A percentile compares a stretch with the other conserved stretches of the same genome.
Conservation (phyloP, 2,888 invertebrate species). For the Agrochola macilenta region DNA sequence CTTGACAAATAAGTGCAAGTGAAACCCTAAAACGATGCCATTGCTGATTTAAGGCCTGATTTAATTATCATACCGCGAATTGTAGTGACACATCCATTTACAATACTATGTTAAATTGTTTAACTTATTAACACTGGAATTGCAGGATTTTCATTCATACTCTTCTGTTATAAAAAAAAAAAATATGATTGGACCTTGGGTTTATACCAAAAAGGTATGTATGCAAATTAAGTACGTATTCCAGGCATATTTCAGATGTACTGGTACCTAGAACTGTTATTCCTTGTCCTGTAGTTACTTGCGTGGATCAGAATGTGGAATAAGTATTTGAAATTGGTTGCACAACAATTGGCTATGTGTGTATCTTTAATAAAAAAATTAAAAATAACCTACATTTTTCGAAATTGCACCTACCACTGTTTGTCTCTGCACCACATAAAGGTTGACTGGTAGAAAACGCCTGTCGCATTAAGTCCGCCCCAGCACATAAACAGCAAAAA, state of each 20-base stretch:
- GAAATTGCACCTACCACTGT: too few species aligned
- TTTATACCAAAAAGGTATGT: too few species aligned
- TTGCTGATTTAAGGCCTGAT: slow-evolving; percentile 29
- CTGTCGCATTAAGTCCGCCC: too few species aligned
- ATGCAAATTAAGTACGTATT: not conserved
- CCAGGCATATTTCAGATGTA: not conserved
- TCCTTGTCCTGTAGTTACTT: not conserved
- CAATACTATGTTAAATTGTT: slow-evolving; percentile 38
- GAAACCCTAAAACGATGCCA: slow-evolving; percentile 23
- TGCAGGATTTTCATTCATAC: slow-evolving; percentile 31
- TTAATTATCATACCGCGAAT: slow-evolving; percentile 40
- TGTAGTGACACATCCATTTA: slow-evolving; percentile 41
- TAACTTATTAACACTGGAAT: slow-evolving; percentile 21
- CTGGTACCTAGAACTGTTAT: not conserved
- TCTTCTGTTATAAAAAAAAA: too few species aligned
- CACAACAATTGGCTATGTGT: not conserved
- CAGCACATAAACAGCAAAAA: too few species aligned
- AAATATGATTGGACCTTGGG: too few species aligned
- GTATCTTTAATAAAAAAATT: too few species aligned
- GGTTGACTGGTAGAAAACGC: too few species aligned
- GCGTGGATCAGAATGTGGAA: not conserved
- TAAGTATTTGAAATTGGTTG: not conserved
- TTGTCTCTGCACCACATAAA: too few species aligned
- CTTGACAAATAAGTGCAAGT: not conserved
- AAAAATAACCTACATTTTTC: too few species aligned